A percentile compares a stretch with the other conserved stretches of the same genome.
Evolutionary conservation across 2,113 vertebrate species (phyloP).

Genomic region (Elachura formosa): DNA sequence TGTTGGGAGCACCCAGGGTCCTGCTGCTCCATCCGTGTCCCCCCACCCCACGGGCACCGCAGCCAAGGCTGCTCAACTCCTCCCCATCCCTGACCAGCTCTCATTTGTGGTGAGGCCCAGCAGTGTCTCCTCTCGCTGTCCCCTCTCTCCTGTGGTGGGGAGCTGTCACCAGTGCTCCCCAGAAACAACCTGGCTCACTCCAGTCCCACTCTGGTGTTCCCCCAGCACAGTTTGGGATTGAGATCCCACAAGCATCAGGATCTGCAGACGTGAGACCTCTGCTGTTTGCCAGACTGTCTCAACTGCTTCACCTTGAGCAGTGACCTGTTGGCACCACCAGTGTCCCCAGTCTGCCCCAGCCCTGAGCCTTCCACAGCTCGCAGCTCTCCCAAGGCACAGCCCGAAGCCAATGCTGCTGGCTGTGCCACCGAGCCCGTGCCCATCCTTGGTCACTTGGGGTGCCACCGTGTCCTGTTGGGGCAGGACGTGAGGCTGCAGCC

Average conservation of each 20-base stretch:
- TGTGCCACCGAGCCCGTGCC: background rate
- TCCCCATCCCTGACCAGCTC: background rate
- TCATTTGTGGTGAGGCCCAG: background rate
- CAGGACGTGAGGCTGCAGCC: accelerated
- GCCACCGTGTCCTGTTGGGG: accelerated
- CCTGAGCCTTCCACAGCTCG: background rate
- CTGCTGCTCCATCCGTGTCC: background rate
- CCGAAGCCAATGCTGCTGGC: background rate
- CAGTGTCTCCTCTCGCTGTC: background rate
- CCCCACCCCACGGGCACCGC: background rate
- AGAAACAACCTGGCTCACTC: background rate
- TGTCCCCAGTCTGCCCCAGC: background rate
- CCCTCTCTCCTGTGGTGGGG: background rate
- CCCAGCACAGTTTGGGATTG: background rate
- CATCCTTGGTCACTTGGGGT: background rate
- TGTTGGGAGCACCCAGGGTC: background rate
- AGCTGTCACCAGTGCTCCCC: background rate
- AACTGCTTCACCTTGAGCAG: background rate
- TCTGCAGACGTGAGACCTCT: background rate
- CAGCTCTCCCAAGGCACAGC: background rate
- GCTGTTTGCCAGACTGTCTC: background rate
- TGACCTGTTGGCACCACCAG: accelerated
- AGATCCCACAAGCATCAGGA: background rate
- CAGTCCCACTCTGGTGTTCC: background rate
- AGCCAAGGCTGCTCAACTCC: background rate